Conservation (phyloP, 2,888 invertebrate genomes). For the Lycocerus yunnanus region DNA sequence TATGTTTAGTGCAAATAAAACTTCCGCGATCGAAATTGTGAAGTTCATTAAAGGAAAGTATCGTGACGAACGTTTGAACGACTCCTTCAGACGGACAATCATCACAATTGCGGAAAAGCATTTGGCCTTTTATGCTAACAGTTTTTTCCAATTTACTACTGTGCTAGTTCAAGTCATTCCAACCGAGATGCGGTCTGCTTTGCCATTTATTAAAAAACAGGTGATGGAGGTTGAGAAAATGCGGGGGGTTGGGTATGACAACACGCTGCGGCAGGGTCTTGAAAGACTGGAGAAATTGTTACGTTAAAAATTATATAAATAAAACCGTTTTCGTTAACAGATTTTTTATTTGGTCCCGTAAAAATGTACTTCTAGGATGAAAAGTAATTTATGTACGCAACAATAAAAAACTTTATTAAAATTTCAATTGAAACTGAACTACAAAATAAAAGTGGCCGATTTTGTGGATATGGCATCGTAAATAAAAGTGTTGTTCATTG, state of each 20-base stretch:
- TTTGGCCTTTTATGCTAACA: conserved; percentile 54
- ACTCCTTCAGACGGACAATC: conserved; percentile 44
- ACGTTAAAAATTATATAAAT: not conserved
- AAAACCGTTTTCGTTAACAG: not conserved
- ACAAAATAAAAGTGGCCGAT: conserved; percentile 69
- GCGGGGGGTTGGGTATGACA: conserved; percentile 57
- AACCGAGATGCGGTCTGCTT: conserved; percentile 45
- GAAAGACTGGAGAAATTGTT: conserved; percentile 41
- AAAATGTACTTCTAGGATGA: not conserved
- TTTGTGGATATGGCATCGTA: conserved; percentile 93
- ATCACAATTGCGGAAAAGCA: conserved; percentile 52
- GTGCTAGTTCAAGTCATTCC: conserved; percentile 49
- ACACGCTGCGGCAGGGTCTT: conserved; percentile 50
- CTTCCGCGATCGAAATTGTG: conserved; percentile 42
- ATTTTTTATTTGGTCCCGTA: not conserved
- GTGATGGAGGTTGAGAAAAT: conserved; percentile 55
- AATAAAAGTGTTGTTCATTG: conserved; percentile 92
- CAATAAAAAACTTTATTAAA: not conserved
- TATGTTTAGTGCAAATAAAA: conserved; percentile 48
- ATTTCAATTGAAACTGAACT: not conserved
- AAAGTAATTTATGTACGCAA: not conserved
- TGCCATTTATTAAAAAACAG: conserved; percentile 49
- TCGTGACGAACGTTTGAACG: conserved; percentile 41
- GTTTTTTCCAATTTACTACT: conserved; percentile 52
- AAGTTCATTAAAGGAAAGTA: conserved; percentile 41